phyloP scores from a whole-genome alignment of 2,797 vertebrate genomes.

The Trichosurus vulpecula region DNA sequence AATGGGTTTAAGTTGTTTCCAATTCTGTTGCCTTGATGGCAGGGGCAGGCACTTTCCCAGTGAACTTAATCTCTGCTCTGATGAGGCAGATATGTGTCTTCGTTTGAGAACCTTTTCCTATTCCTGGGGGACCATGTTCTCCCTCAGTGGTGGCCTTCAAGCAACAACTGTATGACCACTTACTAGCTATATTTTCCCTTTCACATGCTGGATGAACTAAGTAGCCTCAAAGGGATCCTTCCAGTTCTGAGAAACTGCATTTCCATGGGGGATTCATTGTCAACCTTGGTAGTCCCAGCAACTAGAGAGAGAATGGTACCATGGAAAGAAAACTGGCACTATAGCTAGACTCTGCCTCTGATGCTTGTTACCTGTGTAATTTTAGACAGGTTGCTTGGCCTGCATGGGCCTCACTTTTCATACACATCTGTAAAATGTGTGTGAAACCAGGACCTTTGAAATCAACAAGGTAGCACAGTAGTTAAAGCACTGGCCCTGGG shows the following conservation, averaged over 20 bases:
- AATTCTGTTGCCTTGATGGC: neutral
- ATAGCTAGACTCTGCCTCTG: neutral
- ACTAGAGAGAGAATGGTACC: neutral
- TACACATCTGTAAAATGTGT: neutral
- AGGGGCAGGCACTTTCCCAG: slow-evolving; percentile 6
- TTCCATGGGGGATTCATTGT: neutral
- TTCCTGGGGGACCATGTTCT: neutral
- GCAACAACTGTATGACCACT: neutral
- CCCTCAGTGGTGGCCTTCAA: neutral
- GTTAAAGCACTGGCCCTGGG: neutral
- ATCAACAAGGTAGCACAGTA: neutral
- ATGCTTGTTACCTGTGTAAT: neutral
- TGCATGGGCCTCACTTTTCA: neutral
- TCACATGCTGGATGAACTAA: neutral
- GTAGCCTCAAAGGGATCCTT: neutral
- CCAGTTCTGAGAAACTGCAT: neutral
- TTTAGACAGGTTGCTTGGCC: neutral
- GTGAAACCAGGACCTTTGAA: neutral
- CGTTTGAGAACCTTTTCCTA: neutral
- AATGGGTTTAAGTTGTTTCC: slow-evolving; percentile 29
- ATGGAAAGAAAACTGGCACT: neutral
- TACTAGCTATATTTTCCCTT: neutral
- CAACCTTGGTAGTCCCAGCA: neutral
- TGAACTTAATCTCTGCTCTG: neutral
- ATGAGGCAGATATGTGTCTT: neutral